A percentile compares a stretch with the other conserved stretches of the same genome.
phyloP scores from a whole-genome alignment of 1,140 invertebrate species.

The Tetramorium parvispinum region DNA sequence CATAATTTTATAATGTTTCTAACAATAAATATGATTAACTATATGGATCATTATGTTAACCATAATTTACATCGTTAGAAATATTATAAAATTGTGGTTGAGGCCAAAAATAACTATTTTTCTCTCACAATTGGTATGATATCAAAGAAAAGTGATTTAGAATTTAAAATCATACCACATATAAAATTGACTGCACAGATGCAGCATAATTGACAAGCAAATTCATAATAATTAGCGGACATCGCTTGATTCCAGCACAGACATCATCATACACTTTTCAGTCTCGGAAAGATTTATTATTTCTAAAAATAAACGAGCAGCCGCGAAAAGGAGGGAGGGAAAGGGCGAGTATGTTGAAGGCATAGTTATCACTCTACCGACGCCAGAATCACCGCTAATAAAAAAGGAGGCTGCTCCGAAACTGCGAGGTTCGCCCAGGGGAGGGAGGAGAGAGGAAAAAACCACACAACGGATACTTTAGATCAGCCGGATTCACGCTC shows the following conservation, averaged over 20 bases:
- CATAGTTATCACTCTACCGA: slow-evolving; percentile 5
- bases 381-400: neutral
- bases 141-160: neutral
- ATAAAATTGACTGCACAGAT: neutral
- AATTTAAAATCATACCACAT: neutral
- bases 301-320: neutral
- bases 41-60: too few species aligned
- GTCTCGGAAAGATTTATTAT: neutral
- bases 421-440: neutral
- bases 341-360: neutral
- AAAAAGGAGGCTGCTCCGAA: slow-evolving; percentile 12
- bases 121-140: neutral
- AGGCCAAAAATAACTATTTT: too few species aligned
- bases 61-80: too few species aligned
- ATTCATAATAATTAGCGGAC: slow-evolving; percentile 4
- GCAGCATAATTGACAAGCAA: neutral
- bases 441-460: neutral
- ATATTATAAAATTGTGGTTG: too few species aligned
- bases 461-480: neutral
- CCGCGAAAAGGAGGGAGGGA: neutral
- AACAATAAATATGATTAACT: too few species aligned
- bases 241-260: neutral
- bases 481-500: slow-evolving; percentile 4
- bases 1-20: too few species aligned
- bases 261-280: neutral